Percentiles rank a stretch among this genome's conserved stretches.
Conservation (phyloP, 2,113 vertebrate genomes). For the Grallaria varia region DNA sequence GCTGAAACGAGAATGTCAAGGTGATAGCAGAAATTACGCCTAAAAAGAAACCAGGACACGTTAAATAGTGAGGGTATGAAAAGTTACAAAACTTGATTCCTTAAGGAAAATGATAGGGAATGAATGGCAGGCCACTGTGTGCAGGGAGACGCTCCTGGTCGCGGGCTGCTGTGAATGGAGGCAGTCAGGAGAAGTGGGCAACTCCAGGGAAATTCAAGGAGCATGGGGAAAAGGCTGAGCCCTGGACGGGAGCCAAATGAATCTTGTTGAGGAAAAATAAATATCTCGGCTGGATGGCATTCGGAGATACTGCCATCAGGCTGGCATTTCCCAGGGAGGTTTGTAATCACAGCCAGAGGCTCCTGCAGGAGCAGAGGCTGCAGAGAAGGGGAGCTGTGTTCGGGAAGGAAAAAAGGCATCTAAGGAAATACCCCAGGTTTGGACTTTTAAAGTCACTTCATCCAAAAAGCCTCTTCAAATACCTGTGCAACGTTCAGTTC, state of each 20-base stretch:
- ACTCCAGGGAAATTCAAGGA: neutral
- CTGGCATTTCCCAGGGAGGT: neutral
- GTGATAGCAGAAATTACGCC: neutral
- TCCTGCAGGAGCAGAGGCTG: neutral
- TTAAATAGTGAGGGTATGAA: neutral
- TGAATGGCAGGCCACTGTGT: neutral
- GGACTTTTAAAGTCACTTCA: neutral
- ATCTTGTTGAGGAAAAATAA: slow-evolving; percentile 38
- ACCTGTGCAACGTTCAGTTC: no score
- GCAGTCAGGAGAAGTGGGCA: neutral
- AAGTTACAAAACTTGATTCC: neutral
- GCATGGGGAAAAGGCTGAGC: neutral
- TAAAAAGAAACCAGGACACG: neutral
- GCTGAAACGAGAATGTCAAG: neutral
- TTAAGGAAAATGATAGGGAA: neutral
- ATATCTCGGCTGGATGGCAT: neutral
- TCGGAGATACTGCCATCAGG: neutral
- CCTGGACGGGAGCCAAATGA: neutral
- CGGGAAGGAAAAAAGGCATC: fast-evolving
- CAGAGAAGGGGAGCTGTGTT: neutral
- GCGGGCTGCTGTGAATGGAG: neutral
- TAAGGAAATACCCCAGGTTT: neutral
- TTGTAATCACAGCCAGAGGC: neutral
- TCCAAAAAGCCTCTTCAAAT: neutral
- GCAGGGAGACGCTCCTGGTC: neutral